Conservation (phyloP, 2,888 invertebrate species). For the Tipula unca region DNA sequence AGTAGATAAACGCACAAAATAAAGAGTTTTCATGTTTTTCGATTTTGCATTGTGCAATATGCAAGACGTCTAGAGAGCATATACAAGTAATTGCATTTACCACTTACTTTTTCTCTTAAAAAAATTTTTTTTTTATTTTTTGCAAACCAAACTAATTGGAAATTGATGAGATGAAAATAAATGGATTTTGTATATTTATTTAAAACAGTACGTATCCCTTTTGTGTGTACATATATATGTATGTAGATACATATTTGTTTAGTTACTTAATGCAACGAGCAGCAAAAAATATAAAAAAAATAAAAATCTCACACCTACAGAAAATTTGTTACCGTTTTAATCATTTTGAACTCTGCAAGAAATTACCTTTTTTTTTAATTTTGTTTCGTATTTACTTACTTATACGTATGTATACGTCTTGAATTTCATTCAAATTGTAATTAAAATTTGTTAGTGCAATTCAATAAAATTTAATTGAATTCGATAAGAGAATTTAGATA, state of each 20-base stretch:
- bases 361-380: background rate
- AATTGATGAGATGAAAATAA: constrained; percentile 14
- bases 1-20: background rate
- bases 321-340: background rate
- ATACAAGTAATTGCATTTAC: background rate
- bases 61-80: background rate
- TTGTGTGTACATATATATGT: too few relatives aligned
- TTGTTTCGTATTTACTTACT: background rate
- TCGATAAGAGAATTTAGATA: background rate
- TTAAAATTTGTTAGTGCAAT: constrained; percentile 8
- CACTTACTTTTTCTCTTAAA: background rate
- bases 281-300: background rate
- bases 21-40: background rate
- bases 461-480: constrained; percentile 14
- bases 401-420: too few relatives aligned
- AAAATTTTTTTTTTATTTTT: background rate
- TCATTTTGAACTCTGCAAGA: background rate
- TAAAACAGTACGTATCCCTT: background rate
- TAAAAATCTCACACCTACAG: background rate
- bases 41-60: background rate
- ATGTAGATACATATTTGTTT: too few relatives aligned
- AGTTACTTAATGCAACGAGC: background rate
- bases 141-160: background rate
- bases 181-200: background rate
- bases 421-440: background rate